Evolutionary conservation across 2,888 invertebrate genomes (phyloP).

Genomic region (Atherix ibis): DNA sequence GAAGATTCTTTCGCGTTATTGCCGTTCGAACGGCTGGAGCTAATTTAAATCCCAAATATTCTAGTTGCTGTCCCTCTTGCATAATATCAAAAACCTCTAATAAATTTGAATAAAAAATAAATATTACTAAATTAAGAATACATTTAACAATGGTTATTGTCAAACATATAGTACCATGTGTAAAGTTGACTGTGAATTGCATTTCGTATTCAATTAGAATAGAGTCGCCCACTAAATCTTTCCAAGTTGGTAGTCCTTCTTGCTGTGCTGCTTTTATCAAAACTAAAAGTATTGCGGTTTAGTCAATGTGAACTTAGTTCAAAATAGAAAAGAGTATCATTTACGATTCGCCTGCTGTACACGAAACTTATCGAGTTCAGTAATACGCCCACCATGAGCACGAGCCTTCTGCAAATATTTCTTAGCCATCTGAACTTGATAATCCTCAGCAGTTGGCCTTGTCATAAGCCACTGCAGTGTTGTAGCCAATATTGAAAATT

Average conservation of each 20-base stretch:
- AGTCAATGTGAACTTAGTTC: too few relatives aligned
- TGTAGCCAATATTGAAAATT: conserved; percentile 26
- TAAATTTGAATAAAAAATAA: conserved; percentile 1
- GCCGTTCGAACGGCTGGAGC: conserved; percentile 37
- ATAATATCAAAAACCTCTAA: conserved; percentile 47
- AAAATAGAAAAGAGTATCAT: too few relatives aligned
- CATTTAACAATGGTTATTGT: neutral
- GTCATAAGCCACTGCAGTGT: conserved; percentile 28
- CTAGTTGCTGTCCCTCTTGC: conserved; percentile 58
- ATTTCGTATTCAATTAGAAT: conserved; percentile 51
- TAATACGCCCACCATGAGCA: too few relatives aligned
- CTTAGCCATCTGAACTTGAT: conserved; percentile 19
- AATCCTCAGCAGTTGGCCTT: conserved; percentile 17
- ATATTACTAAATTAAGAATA: too few relatives aligned
- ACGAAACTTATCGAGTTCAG: conserved; percentile 18
- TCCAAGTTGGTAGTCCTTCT: conserved; percentile 40
- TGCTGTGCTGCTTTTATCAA: conserved; percentile 22
- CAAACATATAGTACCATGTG: conserved; percentile 15
- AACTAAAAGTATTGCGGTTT: too few relatives aligned
- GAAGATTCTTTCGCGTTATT: conserved; percentile 33
- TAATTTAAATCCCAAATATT: conserved; percentile 46
- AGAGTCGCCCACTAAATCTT: conserved; percentile 49
- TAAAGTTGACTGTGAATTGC: conserved; percentile 49
- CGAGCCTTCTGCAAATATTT: conserved; percentile 17
- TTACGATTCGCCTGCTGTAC: conserved; percentile 26